A percentile compares a stretch with the other conserved stretches of the same genome.
phyloP scores from a whole-genome alignment of 2,888 invertebrate genomes.

The Aphidius colemani region DNA sequence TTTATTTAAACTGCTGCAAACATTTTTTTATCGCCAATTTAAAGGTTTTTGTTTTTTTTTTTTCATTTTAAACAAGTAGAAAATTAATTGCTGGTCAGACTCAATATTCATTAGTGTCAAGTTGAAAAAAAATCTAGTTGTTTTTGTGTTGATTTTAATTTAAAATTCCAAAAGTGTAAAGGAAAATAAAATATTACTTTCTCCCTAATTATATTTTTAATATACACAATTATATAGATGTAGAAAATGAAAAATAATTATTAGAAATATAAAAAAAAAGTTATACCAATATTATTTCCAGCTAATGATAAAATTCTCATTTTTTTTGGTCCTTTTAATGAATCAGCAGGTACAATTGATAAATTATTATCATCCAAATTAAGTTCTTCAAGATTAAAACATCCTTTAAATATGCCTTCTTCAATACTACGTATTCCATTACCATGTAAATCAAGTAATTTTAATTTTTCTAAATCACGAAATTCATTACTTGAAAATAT shows the following conservation, averaged over 20 bases:
- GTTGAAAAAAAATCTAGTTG: too few species aligned
- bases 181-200: background rate
- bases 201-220: background rate
- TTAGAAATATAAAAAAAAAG: background rate
- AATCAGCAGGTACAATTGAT: slow-evolving; percentile 74
- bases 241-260: too few species aligned
- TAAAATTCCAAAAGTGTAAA: background rate
- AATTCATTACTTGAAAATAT: slow-evolving; percentile 88
- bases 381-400: slow-evolving; percentile 78
- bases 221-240: too few species aligned
- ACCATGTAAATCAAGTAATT: slow-evolving; percentile 77
- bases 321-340: slow-evolving; percentile 79
- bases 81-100: background rate
- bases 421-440: slow-evolving; percentile 83
- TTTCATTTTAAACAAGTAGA: too few species aligned
- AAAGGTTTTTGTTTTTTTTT: too few species aligned
- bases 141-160: too few species aligned
- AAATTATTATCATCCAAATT: slow-evolving; percentile 82
- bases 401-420: slow-evolving; percentile 84
- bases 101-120: background rate
- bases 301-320: slow-evolving; percentile 75
- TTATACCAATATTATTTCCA: slow-evolving; percentile 79
- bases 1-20: too few species aligned
- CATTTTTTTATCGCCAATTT: too few species aligned
- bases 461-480: slow-evolving; percentile 74